phyloP scores from a whole-genome alignment of 2,113 vertebrate species.

The Gymnarchus niloticus region DNA sequence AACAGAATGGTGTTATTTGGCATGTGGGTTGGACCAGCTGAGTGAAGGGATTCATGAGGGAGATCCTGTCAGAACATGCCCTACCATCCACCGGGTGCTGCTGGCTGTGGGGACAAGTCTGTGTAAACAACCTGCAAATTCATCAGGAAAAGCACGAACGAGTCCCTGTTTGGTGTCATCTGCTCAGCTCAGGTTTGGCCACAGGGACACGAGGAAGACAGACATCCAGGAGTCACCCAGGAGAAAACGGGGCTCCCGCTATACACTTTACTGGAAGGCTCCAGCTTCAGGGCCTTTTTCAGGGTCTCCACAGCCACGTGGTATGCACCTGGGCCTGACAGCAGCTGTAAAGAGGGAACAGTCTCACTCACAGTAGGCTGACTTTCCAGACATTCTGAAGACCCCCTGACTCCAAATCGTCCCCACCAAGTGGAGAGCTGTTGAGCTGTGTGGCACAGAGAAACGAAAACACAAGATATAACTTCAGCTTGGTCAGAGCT shows the following conservation, averaged over 20 bases:
- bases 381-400: background rate
- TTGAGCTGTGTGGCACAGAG: background rate
- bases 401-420: background rate
- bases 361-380: background rate
- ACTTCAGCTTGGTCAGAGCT: background rate
- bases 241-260: background rate
- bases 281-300: slow-evolving; percentile 73
- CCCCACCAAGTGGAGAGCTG: background rate
- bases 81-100: background rate
- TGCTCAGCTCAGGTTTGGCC: background rate
- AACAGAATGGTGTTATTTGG: background rate
- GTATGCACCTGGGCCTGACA: slow-evolving; percentile 71
- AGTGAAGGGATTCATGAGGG: background rate
- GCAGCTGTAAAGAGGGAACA: slow-evolving; percentile 58
- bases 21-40: background rate
- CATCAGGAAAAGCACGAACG: background rate
- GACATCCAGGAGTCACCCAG: background rate
- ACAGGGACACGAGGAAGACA: background rate
- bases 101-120: background rate
- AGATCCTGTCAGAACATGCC: slow-evolving; percentile 2
- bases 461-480: background rate
- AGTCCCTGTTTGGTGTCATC: background rate
- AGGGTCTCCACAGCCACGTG: slow-evolving; percentile 66
- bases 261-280: slow-evolving; percentile 74
- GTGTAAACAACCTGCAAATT: background rate